Base-by-base conservation (phyloP, 2,113 vertebrate species). In the Oryzias melastigma region DNA sequence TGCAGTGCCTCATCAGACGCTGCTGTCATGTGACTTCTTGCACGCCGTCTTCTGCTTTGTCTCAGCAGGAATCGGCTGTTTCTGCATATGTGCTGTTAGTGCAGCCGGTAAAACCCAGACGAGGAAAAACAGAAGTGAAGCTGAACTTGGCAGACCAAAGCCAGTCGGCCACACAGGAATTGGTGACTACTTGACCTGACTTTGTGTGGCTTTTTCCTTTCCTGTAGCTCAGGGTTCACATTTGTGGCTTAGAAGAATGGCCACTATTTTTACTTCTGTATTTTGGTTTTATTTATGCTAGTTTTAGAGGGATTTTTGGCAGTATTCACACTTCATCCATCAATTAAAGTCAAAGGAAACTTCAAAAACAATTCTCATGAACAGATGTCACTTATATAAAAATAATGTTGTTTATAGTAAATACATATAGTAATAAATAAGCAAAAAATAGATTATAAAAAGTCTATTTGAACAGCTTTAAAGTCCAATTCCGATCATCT, bases 81-180 rank as follows among this genome's bases (percentile, higher is more conserved):
- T 68, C 6, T 47, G 46, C 19, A 12, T 17, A 19, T 1, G 53
- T 68, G 59, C 51, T 72, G 35, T 12, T 50, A 14, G 25, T 67
- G 45, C 45, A 4, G 46, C 6, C 12, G 10, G 35, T 3, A 35
- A 51, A 40, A 22, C 7, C n/a, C 19, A 50, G 18, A 44, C 42
- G 58, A 55, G 25, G n/a, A 56, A 70, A 64, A 75, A 56, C 43
- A 45, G 52, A 77, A 65, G 59, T 40, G 60, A 68, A 69, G 52
- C 48, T 71, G 58, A 60, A 55, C 44, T 66, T 45, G 52, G 22
- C 49, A 46, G n/a, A 52, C 60, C 50, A 74, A 35, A 63, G 48
- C 52, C 49, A 56, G 17, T 67, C 53, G 27, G 44, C 54, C 42
- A 18, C 50, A 75, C 55, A 72, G 65, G 63, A 83, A 72, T 27